Evolutionary conservation across 2,797 vertebrate genomes (phyloP).

Genomic region (Smutsia gigantea): DNA sequence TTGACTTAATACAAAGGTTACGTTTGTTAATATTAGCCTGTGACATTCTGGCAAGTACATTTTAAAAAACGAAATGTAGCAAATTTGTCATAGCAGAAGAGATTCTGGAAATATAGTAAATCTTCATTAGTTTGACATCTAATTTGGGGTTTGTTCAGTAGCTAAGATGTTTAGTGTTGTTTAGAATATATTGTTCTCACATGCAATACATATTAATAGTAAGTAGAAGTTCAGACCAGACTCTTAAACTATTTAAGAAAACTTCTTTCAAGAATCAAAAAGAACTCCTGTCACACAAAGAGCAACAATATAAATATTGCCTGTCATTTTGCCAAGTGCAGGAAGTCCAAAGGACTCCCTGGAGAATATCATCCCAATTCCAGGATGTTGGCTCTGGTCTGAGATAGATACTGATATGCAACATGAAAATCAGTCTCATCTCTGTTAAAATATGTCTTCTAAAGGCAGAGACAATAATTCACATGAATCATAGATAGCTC

Average conservation of each 20-base stretch:
- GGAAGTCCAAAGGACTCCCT: neutral
- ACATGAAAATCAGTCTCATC: neutral
- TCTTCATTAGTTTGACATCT: slow-evolving; percentile 20
- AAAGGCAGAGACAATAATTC: neutral
- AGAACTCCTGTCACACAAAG: neutral
- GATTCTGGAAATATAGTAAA: neutral
- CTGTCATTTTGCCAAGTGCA: neutral
- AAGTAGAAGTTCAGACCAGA: neutral
- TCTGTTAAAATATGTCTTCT: neutral
- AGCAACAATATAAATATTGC: neutral
- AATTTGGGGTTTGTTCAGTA: slow-evolving; percentile 33
- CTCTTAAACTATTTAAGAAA: slow-evolving; percentile 12
- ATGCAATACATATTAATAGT: neutral
- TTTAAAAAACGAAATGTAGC: slow-evolving; percentile 34
- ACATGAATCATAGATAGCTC: neutral
- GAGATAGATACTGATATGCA: neutral
- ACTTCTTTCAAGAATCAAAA: neutral
- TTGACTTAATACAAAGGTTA: neutral
- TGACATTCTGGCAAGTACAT: neutral
- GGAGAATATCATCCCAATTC: neutral
- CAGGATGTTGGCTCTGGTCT: neutral
- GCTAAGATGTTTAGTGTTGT: neutral
- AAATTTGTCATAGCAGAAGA: slow-evolving; percentile 3
- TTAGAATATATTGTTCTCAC: slow-evolving; percentile 24
- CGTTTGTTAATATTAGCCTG: neutral